Base-by-base conservation (phyloP, 1,140 invertebrate genomes). In the Zophobas morio region DNA sequence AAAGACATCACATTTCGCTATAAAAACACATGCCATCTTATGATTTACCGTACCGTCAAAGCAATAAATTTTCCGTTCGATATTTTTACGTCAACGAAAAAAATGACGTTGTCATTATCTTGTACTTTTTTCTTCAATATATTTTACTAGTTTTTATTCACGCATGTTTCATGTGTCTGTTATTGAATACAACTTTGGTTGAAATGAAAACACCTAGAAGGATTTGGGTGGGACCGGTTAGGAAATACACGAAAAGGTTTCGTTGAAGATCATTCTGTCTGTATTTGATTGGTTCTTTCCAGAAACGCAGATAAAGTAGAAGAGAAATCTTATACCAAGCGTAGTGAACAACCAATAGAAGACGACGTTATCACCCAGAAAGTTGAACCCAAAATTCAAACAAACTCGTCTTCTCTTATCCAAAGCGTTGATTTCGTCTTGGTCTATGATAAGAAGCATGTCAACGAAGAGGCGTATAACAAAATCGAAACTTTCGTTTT, bases 401-500 rank as follows among this genome's bases (percentile, higher is more conserved):
- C n/a, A 51, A 51, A 51, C 49, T 2, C 2, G 4, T 5, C 3
- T 2, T 20, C 4, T n/a, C 49, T 2, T 2, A 20, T 6, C n/a
- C 49, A 57, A 57, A 47, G 40, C 39, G 35, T 73, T 34, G 71
- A 73, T 56, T 54, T 54, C 34, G 51, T 73, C 2, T 34, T 73
- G 20, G 49, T 54, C 1, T 73, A 73, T 34, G 8, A 6, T 1
- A 56, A 54, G 1, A 56, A 1, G 8, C 3, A 4, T 33, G 1
- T 33, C 5, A 73, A 4, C 1, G 49, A 73, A 5, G 51, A 73
- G 1, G n/a, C 49, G 1, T 49, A 49, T 35, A 6, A 8, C 0
- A 73, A 73, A 56, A 54, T 73, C 1, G 47, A 37, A 56, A 54
- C 49, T 1, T 73, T 73, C 6, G n/a, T 73, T 39, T 33, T 56